Evolutionary conservation across 2,113 vertebrate genomes (phyloP), one percentile per base, ranked within the genome.

Genomic region (Maccullochella peelii): DNA sequence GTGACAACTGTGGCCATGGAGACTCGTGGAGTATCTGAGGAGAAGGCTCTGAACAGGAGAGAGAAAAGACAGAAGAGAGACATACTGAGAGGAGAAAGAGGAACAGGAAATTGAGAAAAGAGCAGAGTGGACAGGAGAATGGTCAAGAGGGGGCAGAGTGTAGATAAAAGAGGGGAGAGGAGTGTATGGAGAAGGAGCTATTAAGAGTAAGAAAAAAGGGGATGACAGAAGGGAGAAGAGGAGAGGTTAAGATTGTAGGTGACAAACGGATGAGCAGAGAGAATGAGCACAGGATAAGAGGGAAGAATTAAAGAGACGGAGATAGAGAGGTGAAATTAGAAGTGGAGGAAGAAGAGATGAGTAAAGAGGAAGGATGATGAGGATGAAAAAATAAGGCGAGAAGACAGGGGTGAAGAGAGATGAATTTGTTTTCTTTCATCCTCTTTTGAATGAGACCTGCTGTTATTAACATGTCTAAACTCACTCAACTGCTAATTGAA

Each of bases 1-100:
- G 73, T 90, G 94, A 94, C 92, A 94, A 93, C 94, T 86, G 93
- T 94, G 93, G 72, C 88, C 90, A 94, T 94, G 91, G 93, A 89
- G 91, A 95, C 93, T 85, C 91, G 91, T 80, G 85, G 76, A 88
- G 83, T 66, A 69, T 86, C 62, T 3, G 54, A 71, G 71, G 79
- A 83, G 86, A 73, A 73, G 54, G 61, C 80, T 87, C 72, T 90
- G 70, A 44, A 80, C 67, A 54, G 71, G 65, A 84, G 78, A 82
- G 75, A 65, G 79, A 79, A 65, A 73, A 66, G 57, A 58, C 0
- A 5, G 6, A 18, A 6, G 44, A 85, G 54, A 85, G 38, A 57
- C 62, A 20, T 76, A 55, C 30, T 30, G 72, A 79, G 83, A 58
- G 75, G 72, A 75, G 69, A 15, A 77, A 49, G 65, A 50, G 20